phyloP scores from a whole-genome alignment of 37 sponge, comb jelly and placozoan genomes.

The Spongia lamella region DNA sequence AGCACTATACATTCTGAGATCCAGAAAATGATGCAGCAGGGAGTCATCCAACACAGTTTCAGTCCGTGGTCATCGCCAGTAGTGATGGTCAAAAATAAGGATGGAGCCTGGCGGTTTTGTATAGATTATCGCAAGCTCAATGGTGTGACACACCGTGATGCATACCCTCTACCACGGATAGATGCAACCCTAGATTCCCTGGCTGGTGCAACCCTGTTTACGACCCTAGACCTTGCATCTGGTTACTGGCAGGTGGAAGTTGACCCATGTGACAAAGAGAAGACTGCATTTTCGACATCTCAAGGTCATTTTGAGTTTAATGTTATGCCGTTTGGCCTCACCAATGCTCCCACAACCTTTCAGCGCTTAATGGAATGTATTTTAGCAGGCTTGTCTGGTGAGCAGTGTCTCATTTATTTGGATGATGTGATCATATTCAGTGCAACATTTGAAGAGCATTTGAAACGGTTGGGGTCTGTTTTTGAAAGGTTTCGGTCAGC shows the following conservation, averaged over 20 bases:
- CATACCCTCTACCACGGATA: conserved; percentile 1
- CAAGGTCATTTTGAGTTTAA: conserved; percentile 37
- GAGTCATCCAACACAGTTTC: neutral
- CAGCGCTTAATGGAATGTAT: conserved; percentile 29
- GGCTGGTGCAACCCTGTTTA: neutral
- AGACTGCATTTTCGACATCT: conserved; percentile 28
- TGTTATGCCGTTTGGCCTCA: conserved; percentile 36
- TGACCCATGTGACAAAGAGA: conserved; percentile 1
- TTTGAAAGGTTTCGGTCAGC: conserved; percentile 9
- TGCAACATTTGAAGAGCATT: conserved; percentile 16
- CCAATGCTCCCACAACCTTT: conserved; percentile 41
- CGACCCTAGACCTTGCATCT: neutral
- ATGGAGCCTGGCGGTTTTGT: conserved; percentile 3
- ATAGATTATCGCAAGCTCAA: conserved; percentile 8
- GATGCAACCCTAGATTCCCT: neutral
- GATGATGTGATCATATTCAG: conserved; percentile 35
- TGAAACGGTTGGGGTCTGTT: conserved; percentile 5
- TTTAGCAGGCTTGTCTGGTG: conserved; percentile 14
- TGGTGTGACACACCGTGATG: conserved; percentile 4
- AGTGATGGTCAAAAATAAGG: neutral
- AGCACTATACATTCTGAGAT: conserved; percentile 4
- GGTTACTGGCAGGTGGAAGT: neutral
- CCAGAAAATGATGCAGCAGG: conserved; percentile 1
- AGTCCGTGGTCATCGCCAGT: conserved; percentile 1
- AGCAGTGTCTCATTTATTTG: conserved; percentile 23